phyloP scores from a whole-genome alignment of 2,113 vertebrate genomes.

The Petromus typicus region DNA sequence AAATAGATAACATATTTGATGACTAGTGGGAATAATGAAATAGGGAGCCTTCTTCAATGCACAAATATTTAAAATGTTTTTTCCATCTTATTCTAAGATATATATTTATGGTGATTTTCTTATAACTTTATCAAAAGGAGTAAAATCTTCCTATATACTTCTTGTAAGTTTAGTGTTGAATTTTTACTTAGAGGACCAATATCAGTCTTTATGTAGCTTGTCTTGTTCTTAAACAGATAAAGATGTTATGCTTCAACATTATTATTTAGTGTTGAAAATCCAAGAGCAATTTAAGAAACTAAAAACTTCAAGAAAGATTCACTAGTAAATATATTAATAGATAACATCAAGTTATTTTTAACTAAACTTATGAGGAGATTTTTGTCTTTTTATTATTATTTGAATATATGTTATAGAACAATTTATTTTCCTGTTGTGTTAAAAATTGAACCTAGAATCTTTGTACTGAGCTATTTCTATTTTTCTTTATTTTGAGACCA shows the following conservation, averaged over 20 bases:
- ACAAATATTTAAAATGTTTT: neutral
- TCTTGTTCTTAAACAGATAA: neutral
- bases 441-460: neutral
- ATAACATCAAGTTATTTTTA: neutral
- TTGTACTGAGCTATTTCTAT: neutral
- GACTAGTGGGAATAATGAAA: neutral
- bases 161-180: neutral
- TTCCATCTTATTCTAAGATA: neutral
- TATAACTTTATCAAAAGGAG: neutral
- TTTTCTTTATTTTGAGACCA: neutral
- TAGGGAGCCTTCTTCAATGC: neutral
- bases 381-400: neutral
- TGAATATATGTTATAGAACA: neutral
- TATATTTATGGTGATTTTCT: neutral
- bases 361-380: neutral
- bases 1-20: neutral
- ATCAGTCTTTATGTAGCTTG: neutral
- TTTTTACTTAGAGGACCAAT: neutral
- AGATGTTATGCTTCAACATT: neutral
- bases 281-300: neutral
- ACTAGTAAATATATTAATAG: neutral
- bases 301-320: neutral
- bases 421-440: neutral
- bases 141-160: neutral
- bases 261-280: neutral